phyloP scores from a whole-genome alignment of 2,888 invertebrate genomes.

The Margaritifera margaritifera region DNA sequence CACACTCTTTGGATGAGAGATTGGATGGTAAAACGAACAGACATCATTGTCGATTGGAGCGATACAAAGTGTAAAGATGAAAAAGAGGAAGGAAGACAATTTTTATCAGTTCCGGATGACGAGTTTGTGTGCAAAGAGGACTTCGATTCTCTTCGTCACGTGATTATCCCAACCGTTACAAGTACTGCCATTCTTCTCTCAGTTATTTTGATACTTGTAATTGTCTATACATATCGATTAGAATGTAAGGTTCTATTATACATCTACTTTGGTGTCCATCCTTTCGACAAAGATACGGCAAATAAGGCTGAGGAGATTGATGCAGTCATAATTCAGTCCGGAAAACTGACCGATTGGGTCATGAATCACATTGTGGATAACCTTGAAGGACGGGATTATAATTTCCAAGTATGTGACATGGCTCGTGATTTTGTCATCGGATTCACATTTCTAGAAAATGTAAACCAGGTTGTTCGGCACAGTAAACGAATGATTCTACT shows the following conservation, averaged over 20 bases:
- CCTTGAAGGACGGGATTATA: conserved; percentile 29
- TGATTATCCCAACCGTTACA: conserved; percentile 26
- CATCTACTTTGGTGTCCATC: conserved; percentile 47
- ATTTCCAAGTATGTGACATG: conserved; percentile 37
- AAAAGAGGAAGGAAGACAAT: conserved; percentile 20
- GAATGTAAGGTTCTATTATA: conserved; percentile 47
- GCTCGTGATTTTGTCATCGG: conserved; percentile 44
- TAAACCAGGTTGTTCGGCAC: conserved; percentile 30
- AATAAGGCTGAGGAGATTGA: conserved; percentile 33
- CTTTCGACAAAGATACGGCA: conserved; percentile 42
- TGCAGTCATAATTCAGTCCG: conserved; percentile 39
- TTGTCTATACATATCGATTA: conserved; percentile 33
- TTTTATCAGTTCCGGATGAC: conserved; percentile 26
- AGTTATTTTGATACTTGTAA: conserved; percentile 15
- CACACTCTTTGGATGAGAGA: conserved; percentile 45
- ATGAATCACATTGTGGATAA: conserved; percentile 31
- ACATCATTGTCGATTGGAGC: conserved; percentile 10
- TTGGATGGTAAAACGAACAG: conserved; percentile 30
- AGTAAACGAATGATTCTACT: conserved; percentile 45
- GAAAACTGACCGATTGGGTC: conserved; percentile 32
- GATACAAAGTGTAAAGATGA: conserved; percentile 17
- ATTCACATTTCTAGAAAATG: conserved; percentile 44
- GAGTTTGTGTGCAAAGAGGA: conserved; percentile 36
- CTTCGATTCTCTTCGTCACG: conserved; percentile 33
- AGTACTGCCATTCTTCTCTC: conserved; percentile 20